phyloP scores from a whole-genome alignment of 2,797 vertebrate genomes.

The Karalla daura region DNA sequence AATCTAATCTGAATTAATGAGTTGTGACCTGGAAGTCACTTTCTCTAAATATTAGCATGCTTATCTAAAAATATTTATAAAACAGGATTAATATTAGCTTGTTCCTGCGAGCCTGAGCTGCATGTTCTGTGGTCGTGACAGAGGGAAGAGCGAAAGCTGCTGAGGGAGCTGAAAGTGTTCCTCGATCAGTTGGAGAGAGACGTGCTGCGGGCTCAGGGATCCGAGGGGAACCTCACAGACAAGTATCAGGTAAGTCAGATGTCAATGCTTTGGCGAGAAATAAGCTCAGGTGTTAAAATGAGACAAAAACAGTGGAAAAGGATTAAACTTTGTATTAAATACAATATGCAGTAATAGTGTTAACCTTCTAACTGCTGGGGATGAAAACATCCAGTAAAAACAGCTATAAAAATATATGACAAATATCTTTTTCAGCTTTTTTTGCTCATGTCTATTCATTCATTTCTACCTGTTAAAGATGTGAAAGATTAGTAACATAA shows the following conservation, averaged over 20 bases:
- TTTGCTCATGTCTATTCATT: too few species aligned
- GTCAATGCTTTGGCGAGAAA: too few species aligned
- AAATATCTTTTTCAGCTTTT: too few species aligned
- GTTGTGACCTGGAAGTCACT: constrained; percentile 25
- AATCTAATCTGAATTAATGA: constrained; percentile 9
- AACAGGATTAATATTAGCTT: constrained; percentile 21
- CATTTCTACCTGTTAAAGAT: too few species aligned
- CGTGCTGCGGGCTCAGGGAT: constrained; percentile 88
- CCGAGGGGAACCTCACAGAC: constrained; percentile 91
- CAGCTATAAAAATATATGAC: too few species aligned
- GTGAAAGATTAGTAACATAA: too few species aligned
- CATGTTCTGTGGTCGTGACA: constrained; percentile 61
- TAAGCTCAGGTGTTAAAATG: too few species aligned
- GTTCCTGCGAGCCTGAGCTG: constrained; percentile 19
- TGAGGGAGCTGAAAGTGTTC: constrained; percentile 94
- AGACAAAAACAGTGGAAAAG: too few species aligned
- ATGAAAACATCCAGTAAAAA: too few species aligned
- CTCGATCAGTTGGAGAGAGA: constrained; percentile 97
- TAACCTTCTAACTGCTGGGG: too few species aligned
- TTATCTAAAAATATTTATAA: constrained; percentile 6
- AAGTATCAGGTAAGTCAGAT: constrained; percentile 90
- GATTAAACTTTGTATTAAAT: too few species aligned
- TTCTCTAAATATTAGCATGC: constrained; percentile 13
- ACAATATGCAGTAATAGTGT: too few species aligned
- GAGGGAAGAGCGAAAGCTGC: constrained; percentile 92